phyloP scores from a whole-genome alignment of 2,888 invertebrate species.

The Tetranychus truncatus region DNA sequence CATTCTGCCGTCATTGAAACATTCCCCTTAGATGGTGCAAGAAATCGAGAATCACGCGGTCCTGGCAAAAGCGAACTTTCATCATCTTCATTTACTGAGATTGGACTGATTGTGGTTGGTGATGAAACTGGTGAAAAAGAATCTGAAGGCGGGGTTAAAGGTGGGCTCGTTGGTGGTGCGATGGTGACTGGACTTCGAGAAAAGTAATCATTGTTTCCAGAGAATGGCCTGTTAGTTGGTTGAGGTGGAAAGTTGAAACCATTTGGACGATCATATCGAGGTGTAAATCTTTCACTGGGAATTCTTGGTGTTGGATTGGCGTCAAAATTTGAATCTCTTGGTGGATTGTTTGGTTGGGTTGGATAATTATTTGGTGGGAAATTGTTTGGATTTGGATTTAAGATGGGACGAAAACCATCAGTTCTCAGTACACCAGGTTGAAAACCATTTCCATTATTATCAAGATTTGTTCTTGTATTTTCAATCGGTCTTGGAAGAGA shows the following conservation, averaged over 20 bases:
- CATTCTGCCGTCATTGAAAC: constrained; percentile 15
- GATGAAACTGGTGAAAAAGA: neutral
- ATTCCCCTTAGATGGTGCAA: neutral
- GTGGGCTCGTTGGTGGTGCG: neutral
- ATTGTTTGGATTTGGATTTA: neutral
- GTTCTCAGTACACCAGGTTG: neutral
- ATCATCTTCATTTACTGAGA: neutral
- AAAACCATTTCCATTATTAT: neutral
- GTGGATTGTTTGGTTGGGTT: neutral
- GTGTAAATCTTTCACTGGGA: neutral
- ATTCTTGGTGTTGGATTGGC: neutral
- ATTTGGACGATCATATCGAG: neutral
- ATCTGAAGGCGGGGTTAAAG: neutral
- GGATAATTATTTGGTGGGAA: neutral
- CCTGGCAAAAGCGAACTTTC: neutral
- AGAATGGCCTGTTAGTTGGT: neutral
- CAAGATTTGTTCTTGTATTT: neutral
- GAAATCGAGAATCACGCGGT: neutral
- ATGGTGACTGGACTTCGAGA: neutral
- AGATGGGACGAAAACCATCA: neutral
- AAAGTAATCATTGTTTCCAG: neutral
- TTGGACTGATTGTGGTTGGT: neutral
- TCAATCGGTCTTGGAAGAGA: neutral
- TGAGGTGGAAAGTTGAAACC: neutral
- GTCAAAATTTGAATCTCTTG: neutral